Base-by-base conservation (phyloP, 2,113 vertebrate species). In the Aptenodytes patagonicus region DNA sequence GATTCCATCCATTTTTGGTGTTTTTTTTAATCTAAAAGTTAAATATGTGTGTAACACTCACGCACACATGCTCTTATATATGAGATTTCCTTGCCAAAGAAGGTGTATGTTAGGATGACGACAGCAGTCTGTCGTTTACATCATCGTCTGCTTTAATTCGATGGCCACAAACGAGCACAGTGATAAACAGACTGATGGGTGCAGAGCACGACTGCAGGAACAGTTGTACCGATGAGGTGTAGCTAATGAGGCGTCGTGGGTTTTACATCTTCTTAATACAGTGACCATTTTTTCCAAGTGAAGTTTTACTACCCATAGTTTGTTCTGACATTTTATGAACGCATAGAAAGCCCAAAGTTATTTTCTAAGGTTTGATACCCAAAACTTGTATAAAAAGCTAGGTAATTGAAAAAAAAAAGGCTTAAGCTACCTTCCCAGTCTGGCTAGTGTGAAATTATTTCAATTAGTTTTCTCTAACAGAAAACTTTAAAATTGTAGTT, bases 171-270 rank as follows among this genome's bases (percentile, higher is more conserved):
- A 51, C 10, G 28, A 68, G 55, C 36, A 15, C 4, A 3, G 26
- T 16, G 42, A n/a, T 24, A 25, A 24, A 36, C 31, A 18, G 40
- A 29, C 19, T 9, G 83, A 2, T 7, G 34, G 25, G 60, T 11
- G 14, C 28, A 7, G 54, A 46, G 54, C 38, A 6, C 1, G 54
- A 24, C 42, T 49, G 47, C 21, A 29, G 26, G 14, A 46, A 5
- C 31, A 7, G 16, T 47, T 20, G 52, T 52, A 32, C 55, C 10
- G 4, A 3, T 25, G 66, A 25, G 11, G 26, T 24, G 31, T 4
- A 36, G 61, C 34, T 47, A 13, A 20, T 0, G 55, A 75, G 17
- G 13, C 47, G 8, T 22, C 1, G 0, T 10, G 58, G 54, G 3
- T 32, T 49, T 62, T 55, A 51, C 24, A 51, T 21, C 55, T 57